Conservation (phyloP, 2,113 vertebrate species). For the Struthio camelus region DNA sequence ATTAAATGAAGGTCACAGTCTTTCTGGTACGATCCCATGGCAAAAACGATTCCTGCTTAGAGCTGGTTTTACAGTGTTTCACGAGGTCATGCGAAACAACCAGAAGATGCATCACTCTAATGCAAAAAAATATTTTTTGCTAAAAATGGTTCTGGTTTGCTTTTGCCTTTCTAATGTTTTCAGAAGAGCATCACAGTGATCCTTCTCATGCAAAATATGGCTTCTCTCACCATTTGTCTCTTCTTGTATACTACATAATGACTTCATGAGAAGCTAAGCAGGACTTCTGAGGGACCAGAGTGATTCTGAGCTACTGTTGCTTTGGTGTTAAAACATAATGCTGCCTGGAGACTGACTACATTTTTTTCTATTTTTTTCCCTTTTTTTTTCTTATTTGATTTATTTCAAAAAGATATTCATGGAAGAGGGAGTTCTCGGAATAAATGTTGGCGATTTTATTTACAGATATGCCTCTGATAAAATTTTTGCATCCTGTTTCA, state of each 20-base stretch:
- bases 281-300: background rate
- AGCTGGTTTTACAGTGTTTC: background rate
- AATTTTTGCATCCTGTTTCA: background rate
- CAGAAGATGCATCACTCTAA: background rate
- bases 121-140: background rate
- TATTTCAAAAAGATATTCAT: background rate
- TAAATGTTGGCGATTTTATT: background rate
- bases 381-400: background rate
- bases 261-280: background rate
- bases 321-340: background rate
- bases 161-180: background rate
- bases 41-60: background rate
- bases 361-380: background rate
- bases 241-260: background rate
- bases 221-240: background rate
- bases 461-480: background rate
- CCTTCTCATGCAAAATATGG: background rate
- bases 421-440: background rate
- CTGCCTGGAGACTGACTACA: background rate
- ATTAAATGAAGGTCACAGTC: background rate
- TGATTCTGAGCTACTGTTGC: background rate
- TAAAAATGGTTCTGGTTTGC: background rate
- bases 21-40: background rate
- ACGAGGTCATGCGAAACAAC: background rate
- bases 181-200: background rate